Base-by-base conservation (phyloP, 35 echinoderm and acorn worm species). In the Amphiura filiformis region DNA sequence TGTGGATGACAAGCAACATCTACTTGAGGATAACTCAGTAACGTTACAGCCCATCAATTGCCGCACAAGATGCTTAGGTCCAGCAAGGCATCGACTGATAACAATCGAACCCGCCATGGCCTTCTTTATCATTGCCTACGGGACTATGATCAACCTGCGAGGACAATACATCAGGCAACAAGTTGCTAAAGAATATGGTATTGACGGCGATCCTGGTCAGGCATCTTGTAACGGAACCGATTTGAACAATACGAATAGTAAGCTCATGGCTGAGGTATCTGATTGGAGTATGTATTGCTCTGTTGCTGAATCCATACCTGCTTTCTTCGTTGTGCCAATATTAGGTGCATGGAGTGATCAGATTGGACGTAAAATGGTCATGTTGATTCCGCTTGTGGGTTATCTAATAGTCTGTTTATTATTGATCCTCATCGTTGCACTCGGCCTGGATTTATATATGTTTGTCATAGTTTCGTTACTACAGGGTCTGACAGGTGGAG, bases 401-500 rank as follows among this genome's bases (percentile, higher is more conserved):
- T 32, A 20, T 31, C n/a, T 35, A 15, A 4, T 12, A 13, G 23
- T 36, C n/a, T 34, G 33, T 38, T 18, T 34, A 3, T 20, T 80
- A 5, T 36, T 20, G 3, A 31, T 38, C 11, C 33, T 38, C 78
- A 38, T 80, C 0, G 36, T 80, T 26, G 78, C 4, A 0, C 38
- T 80, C n/a, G 20, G 38, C 4, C 78, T 80, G 33, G n/a, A 0
- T 35, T 38, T 80, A 38, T 18, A 80, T 20, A 38, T 80, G 33
- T 80, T 80, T 35, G 28, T 1, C 35, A 38, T 38, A 26, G 34
- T 0, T 18, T 26, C 33, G 23, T 35, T 89, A 56, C 18, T 44
- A 12, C 33, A 57, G 26, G 87, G 87, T 30, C 23, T 81, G 34
- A 80, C 76, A 30, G 87, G 87, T 1, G 77, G 42, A 31, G 38